A percentile compares a stretch with the other conserved stretches of the same genome.
These are phyloP conservation scores for Microcebus jonahi DNA, from an alignment of 2,113 vertebrate species.

Conservation along the genomic window DNA sequence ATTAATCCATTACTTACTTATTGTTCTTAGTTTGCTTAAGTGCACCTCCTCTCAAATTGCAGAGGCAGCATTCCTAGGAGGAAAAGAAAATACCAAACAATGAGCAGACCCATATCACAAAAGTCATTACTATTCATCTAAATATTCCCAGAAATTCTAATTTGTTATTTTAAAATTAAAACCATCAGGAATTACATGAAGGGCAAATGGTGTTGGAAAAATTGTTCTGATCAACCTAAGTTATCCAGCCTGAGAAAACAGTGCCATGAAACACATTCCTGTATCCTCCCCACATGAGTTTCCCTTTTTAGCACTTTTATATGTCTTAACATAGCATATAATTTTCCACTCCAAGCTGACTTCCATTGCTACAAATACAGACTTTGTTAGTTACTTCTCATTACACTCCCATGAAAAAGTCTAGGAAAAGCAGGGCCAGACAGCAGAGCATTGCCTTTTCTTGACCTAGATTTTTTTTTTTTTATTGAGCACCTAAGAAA, in stretches of 20 bases:
- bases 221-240: not conserved
- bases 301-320: not conserved
- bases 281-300: not conserved
- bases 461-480: not conserved
- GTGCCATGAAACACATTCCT: not conserved
- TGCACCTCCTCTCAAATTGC: conserved; percentile 97
- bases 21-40: conserved; percentile 95
- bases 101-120: not conserved
- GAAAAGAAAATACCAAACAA: conserved; percentile 13
- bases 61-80: conserved; percentile 95
- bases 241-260: not conserved
- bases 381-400: not conserved
- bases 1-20: conserved; percentile 88
- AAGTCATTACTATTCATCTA: not conserved
- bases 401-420: not conserved
- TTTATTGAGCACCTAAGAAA: conserved; percentile 11
- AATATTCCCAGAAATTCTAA: not conserved
- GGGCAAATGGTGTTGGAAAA: not conserved
- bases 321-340: not conserved
- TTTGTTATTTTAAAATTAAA: conserved; percentile 37
- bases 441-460: not conserved
- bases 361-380: not conserved
- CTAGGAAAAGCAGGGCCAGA: not conserved
- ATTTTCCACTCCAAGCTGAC: not conserved
- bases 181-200: not conserved